phyloP scores from a whole-genome alignment of 2,888 invertebrate species.

The Tryphoninae sp. region DNA sequence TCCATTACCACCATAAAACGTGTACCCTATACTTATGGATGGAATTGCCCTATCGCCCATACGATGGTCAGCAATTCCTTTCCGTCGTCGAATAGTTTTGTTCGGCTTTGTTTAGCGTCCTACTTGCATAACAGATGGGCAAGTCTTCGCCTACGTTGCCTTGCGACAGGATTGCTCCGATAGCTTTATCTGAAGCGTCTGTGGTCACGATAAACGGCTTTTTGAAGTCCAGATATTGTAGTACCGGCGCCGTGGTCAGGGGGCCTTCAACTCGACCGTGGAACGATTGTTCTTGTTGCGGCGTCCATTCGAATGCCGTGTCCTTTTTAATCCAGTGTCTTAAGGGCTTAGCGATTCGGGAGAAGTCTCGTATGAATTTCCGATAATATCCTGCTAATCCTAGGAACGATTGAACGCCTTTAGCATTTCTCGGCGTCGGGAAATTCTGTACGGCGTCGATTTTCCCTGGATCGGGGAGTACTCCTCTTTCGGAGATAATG shows the following conservation, averaged over 20 bases:
- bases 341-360: background rate
- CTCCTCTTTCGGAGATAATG: too few relatives aligned
- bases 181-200: conserved; percentile 75
- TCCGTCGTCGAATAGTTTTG: too few relatives aligned
- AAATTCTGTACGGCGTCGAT: background rate
- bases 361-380: too few relatives aligned
- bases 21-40: conserved; percentile 26
- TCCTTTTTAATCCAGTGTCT: background rate
- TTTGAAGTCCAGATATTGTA: background rate
- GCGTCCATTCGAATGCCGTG: background rate
- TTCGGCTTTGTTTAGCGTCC: conserved; percentile 18
- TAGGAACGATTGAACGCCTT: too few relatives aligned
- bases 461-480: too few relatives aligned
- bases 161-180: conserved; percentile 70
- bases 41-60: conserved; percentile 27
- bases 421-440: conserved; percentile 40
- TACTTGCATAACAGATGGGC: background rate
- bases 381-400: too few relatives aligned
- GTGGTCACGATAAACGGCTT: conserved; percentile 70
- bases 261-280: background rate
- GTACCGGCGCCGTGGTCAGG: background rate
- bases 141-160: background rate
- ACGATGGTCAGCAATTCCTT: background rate
- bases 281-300: background rate
- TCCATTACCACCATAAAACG: conserved; percentile 1